A percentile compares a stretch with the other conserved stretches of the same genome.
These are phyloP conservation scores for Pampusana beccarii DNA, from an alignment of 2,113 vertebrate genomes.

Conservation along the genomic window DNA sequence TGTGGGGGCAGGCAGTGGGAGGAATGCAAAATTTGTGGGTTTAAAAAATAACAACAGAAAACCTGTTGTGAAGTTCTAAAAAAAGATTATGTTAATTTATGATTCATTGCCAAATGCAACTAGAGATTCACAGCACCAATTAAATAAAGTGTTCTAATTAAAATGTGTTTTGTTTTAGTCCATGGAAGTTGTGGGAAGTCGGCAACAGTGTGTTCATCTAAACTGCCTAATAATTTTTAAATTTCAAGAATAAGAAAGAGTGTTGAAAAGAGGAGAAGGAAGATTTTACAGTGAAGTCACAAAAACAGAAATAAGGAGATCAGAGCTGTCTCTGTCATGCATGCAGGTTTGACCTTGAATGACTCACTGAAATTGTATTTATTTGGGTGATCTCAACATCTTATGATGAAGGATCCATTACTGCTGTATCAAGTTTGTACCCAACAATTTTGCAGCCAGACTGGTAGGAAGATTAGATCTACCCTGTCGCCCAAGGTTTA, in stretches of 20 bases:
- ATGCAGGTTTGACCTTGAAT: not conserved
- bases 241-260: not conserved
- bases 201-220: not conserved
- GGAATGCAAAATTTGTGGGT: conserved; percentile 64
- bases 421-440: not conserved
- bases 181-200: not conserved
- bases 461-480: not conserved
- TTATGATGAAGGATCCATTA: not conserved
- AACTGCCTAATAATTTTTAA: not conserved
- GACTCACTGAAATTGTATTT: not conserved
- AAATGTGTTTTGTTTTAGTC: conserved; percentile 27
- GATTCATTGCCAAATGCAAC: conserved; percentile 52
- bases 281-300: not conserved
- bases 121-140: not conserved
- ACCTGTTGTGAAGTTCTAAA: conserved; percentile 22
- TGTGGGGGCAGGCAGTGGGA: conserved; percentile 48
- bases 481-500: not conserved
- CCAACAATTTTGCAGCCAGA: not conserved
- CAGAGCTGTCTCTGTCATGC: not conserved
- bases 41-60: conserved; percentile 70
- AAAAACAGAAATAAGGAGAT: not conserved
- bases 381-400: not conserved
- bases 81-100: conserved; percentile 50
- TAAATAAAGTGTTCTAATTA: conserved; percentile 43
- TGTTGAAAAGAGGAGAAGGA: not conserved